Evolutionary conservation across 30 jellyfish, hydroid and myxozoan genomes (phyloP).

Genomic region (Sanderia malayensis): DNA sequence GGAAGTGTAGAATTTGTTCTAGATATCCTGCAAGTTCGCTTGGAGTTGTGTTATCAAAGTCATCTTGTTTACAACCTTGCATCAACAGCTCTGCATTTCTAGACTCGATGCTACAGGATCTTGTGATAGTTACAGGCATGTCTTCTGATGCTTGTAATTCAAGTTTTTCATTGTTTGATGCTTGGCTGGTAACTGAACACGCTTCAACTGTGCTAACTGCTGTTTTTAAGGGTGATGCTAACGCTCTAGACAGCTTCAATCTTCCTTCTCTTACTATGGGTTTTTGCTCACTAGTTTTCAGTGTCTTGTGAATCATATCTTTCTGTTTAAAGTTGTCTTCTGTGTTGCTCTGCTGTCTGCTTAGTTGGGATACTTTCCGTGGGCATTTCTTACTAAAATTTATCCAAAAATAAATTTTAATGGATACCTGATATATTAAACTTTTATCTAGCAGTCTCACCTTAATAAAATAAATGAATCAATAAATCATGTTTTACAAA

Average conservation of each 20-base stretch:
- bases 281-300: slow-evolving; percentile 9
- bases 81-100: slow-evolving; percentile 22
- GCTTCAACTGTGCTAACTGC: background rate
- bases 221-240: background rate
- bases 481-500: background rate
- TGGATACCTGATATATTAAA: too few species aligned
- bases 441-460: background rate
- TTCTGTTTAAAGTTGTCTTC: background rate
- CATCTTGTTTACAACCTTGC: slow-evolving; percentile 16
- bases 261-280: slow-evolving; percentile 43
- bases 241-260: slow-evolving; percentile 13
- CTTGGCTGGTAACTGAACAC: too few species aligned
- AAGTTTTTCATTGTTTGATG: background rate
- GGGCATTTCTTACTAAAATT: background rate
- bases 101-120: slow-evolving; percentile 50
- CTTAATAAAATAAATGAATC: too few species aligned
- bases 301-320: slow-evolving; percentile 1
- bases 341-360: background rate
- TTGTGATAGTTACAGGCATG: slow-evolving; percentile 1
- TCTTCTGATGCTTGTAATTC: background rate
- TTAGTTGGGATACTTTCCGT: background rate
- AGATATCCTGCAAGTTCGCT: slow-evolving; percentile 87
- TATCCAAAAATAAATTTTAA: too few species aligned
- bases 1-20: slow-evolving; percentile 78
- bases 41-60: slow-evolving; percentile 59